Evolutionary conservation across 2,797 vertebrate species (phyloP).

Genomic region (Arrhamphus sclerolepis): DNA sequence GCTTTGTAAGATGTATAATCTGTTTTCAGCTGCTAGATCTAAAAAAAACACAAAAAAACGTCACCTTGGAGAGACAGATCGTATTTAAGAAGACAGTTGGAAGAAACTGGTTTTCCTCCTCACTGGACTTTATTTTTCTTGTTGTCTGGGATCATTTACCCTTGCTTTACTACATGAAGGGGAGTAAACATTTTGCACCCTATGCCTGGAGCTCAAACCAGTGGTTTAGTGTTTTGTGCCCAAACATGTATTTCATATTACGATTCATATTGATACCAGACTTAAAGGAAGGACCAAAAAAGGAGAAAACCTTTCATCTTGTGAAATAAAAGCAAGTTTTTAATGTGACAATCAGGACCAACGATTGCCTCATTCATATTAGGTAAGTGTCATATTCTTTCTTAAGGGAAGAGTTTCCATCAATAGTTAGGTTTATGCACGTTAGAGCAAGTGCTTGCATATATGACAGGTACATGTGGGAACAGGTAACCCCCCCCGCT

Average conservation of each 20-base stretch:
- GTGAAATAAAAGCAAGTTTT: constrained; percentile 44
- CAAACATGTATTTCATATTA: constrained; percentile 53
- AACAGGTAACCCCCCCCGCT: constrained; percentile 14
- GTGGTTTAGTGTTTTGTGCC: constrained; percentile 58
- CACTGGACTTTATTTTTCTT: constrained; percentile 30
- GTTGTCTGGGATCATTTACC: constrained; percentile 65
- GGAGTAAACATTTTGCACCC: constrained; percentile 48
- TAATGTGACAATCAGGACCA: constrained; percentile 50
- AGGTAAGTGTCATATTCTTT: constrained; percentile 31
- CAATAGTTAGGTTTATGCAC: constrained; percentile 12
- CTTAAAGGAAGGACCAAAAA: constrained; percentile 39
- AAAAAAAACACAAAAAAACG: not conserved
- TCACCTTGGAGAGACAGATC: constrained; percentile 24
- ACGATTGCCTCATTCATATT: constrained; percentile 48
- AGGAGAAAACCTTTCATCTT: constrained; percentile 35
- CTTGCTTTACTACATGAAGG: constrained; percentile 50
- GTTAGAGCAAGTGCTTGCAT: constrained; percentile 10
- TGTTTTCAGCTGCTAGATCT: constrained; percentile 8
- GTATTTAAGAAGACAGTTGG: constrained; percentile 21
- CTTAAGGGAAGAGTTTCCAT: not conserved
- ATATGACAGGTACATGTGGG: constrained; percentile 43
- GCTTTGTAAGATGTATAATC: too few species aligned
- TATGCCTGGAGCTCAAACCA: constrained; percentile 33
- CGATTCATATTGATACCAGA: constrained; percentile 21
- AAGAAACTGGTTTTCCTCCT: constrained; percentile 13